Evolutionary conservation across 2,797 vertebrate species (phyloP).

Genomic region (Pangasius krempfi): DNA sequence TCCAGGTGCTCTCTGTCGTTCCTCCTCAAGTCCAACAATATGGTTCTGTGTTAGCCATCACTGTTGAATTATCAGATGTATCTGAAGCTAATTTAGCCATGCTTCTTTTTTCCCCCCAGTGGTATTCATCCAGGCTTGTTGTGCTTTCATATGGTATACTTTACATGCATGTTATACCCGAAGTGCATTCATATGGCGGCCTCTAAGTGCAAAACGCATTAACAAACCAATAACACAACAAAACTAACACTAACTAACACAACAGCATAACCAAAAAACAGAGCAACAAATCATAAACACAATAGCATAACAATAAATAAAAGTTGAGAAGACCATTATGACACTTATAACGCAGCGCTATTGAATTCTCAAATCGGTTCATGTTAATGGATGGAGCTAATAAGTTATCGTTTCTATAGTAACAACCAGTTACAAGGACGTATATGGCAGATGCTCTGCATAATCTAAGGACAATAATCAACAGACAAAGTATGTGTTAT

Average conservation of each 20-base stretch:
- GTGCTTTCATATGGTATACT: background rate
- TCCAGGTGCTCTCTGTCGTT: constrained; percentile 94
- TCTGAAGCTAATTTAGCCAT: background rate
- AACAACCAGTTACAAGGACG: background rate
- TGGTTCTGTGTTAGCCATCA: constrained; percentile 71
- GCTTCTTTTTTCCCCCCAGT: background rate
- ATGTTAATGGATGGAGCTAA: no score
- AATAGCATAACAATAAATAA: no score
- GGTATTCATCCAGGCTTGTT: background rate
- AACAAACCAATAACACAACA: background rate
- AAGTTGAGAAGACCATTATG: background rate
- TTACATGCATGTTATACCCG: no score
- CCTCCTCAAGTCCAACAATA: constrained; percentile 75
- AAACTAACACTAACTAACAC: background rate
- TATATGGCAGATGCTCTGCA: background rate
- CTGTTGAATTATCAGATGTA: background rate
- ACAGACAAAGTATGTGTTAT: background rate
- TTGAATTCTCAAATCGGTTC: no score
- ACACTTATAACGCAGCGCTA: no score
- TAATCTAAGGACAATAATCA: background rate
- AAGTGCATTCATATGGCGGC: background rate
- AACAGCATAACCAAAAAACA: background rate
- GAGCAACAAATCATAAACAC: background rate
- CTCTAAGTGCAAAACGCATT: background rate
- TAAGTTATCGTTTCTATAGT: background rate